Conservation (phyloP, 2,113 vertebrate species). For the Labrus mixtus region DNA sequence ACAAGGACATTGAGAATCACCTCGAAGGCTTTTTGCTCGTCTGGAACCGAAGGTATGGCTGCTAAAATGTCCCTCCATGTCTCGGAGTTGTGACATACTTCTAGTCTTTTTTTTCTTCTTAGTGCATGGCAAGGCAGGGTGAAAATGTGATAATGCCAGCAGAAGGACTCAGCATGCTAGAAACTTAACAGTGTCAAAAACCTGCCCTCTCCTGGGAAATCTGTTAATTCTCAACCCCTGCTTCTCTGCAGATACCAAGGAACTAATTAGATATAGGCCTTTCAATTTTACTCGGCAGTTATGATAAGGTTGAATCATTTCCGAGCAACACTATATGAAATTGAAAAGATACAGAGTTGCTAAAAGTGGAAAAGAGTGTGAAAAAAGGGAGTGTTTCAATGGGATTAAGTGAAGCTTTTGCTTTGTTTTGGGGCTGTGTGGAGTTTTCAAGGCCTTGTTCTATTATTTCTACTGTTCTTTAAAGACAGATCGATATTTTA, state of each 20-base stretch:
- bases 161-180: constrained; percentile 3
- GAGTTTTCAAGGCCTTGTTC: not conserved
- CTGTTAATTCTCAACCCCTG: constrained; percentile 19
- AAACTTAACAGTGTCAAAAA: constrained; percentile 11
- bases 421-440: not conserved
- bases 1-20: constrained; percentile 1
- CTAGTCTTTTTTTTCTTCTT: not conserved
- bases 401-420: constrained; percentile 4
- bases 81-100: not conserved
- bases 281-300: constrained; percentile 41
- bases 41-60: constrained; percentile 60
- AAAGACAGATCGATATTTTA: not conserved
- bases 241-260: constrained; percentile 43
- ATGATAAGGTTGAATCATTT: constrained; percentile 29
- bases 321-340: constrained; percentile 23
- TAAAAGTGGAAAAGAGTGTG: constrained; percentile 4
- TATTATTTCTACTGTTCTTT: not conserved
- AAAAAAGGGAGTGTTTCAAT: not conserved
- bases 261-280: constrained; percentile 45
- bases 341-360: constrained; percentile 39
- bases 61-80: not conserved
- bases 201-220: constrained; percentile 42
- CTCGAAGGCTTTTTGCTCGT: constrained; percentile 4
- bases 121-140: not conserved
- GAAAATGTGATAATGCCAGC: constrained; percentile 33